Evolutionary conservation across 2,113 vertebrate species (phyloP), one percentile per base, ranked within the genome.

Genomic region (Thamnaconus septentrionalis): DNA sequence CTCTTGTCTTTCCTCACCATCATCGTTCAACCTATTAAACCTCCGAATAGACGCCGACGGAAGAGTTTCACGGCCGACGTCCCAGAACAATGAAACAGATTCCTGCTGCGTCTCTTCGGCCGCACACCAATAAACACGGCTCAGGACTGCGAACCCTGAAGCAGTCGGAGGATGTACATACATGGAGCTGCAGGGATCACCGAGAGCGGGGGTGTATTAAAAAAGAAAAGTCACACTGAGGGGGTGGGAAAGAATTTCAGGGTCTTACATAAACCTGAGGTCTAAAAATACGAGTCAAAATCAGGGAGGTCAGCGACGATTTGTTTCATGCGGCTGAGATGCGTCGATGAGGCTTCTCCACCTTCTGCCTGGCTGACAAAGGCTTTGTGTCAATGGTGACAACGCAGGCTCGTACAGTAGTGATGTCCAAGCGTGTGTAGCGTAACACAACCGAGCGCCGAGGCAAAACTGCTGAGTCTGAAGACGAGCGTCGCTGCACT

Each of bases 101-200:
- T 83, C 70, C 57, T 68, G 56, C 48, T 5, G 41, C 31, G 63
- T n/a, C 11, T 72, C 71, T 73, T 73, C 48, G 73, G 59, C 46
- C 5, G 51, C 53, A 53, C 61, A 60, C 50, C 56, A 75, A 79
- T 68, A 67, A 75, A 76, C 61, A 42, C 57, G 39, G 57, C 57
- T 6, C 49, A 44, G 41, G 66, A 60, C 61, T 1, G 40, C 78
- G 78, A 83, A 81, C 63, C 72, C 41, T 12, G 3, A 61, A 41
- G 54, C 66, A 57, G 58, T 11, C 51, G 65, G 0, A 43, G 54
- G 61, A 83, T 79, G 83, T 64, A 85, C 87, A 78, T 83, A 85
- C 82, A 87, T 81, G 86, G 82, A 76, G 75, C 75, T 79, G 64
- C 53, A 31, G 18, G 18, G 18, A 31, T 31, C 18, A 31, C 18